Evolutionary conservation across 2,113 vertebrate genomes (phyloP), one percentile per base, ranked within the genome.

Genomic region (Sturnira hondurensis): DNA sequence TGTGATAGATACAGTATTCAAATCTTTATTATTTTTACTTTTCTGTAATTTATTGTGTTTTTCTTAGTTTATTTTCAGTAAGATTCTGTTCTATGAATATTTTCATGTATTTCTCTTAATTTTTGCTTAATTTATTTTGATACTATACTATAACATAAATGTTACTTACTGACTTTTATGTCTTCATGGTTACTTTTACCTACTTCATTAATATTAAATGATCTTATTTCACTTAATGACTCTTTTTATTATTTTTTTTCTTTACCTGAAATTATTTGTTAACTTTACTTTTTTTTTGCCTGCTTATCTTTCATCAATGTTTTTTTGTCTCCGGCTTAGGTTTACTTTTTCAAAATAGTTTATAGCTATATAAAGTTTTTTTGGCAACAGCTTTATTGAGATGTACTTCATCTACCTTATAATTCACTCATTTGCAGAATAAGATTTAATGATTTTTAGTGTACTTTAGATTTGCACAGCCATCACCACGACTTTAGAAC

Each of bases 191-290:
- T 41, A 3, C 89, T 92, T 94, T 58, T 58, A 81, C 47, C 8
- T 16, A 54, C 56, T 95, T 91, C 36, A 81, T 70, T 90, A 81
- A 52, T 95, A 65, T 61, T 24, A 86, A 92, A 84, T 92, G 38
- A 1, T 16, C 12, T 65, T 50, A 88, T 63, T 86, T 92, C 16
- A 31, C 7, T 82, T 68, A 88, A 33, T 89, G 14, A 7, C 4
- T 52, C 47, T 85, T 94, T 91, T 33, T 28, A 8, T 91, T 43
- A n/a, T 63, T 45, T 38, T 82, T 70, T 74, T 11, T 61, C 31
- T 95, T 81, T 73, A 54, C 50, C 61, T 58, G n/a, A 93, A 86
- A 86, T 78, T 58, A 89, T 67, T 87, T n/a, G 73, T 43, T 74
- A 5, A 63, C 11, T 16, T 84, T 94, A 9, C 33, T 68, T n/a